Evolutionary conservation across 2,113 vertebrate species (phyloP), one percentile per base, ranked within the genome.

Genomic region (Callospermophilus lateralis): DNA sequence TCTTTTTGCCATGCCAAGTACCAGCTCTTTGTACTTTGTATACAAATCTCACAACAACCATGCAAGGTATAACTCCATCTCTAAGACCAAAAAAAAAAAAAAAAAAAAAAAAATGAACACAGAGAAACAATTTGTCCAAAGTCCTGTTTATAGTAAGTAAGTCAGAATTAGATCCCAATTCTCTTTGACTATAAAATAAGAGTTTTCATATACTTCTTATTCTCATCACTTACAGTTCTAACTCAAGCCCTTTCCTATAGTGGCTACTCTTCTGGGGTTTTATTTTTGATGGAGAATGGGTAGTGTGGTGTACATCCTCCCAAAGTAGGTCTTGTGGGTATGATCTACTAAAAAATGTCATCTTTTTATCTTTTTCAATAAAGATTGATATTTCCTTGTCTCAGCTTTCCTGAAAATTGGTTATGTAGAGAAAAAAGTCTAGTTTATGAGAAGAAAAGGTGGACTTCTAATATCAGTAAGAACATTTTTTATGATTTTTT

Each of bases 401-500:
- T 72, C 28, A 67, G n/a, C 28, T 83, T 87, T 19, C 12, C 17
- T 32, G 30, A 53, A 93, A 95, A 42, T 73, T 67, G 94, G 12
- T 80, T 30, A 63, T 20, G 6, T 84, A 10, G 78, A 86, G 53
- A 93, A 79, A 30, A 28, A 90, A 88, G 67, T 53, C 94, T 42
- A 68, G 30, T 32, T 34, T 83, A 0, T 45, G 76, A 96, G 83
- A 95, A 86, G 48, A 34, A 86, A 97, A 8, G 19, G 39, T 70
- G 7, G n/a, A 85, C 65, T 81, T 90, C 55, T 78, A 88, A 51
- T 48, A 8, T 78, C 67, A 77, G 70, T 68, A 45, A 81, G 24
- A 73, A 9, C 37, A 12, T 92, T 74, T 97, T 72, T 11, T 9
- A n/a, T 93, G 87, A 34, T 95, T 94, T 85, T 97, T 65, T 91